phyloP scores from a whole-genome alignment of 1,140 invertebrate genomes.

The Drosophila funebris region DNA sequence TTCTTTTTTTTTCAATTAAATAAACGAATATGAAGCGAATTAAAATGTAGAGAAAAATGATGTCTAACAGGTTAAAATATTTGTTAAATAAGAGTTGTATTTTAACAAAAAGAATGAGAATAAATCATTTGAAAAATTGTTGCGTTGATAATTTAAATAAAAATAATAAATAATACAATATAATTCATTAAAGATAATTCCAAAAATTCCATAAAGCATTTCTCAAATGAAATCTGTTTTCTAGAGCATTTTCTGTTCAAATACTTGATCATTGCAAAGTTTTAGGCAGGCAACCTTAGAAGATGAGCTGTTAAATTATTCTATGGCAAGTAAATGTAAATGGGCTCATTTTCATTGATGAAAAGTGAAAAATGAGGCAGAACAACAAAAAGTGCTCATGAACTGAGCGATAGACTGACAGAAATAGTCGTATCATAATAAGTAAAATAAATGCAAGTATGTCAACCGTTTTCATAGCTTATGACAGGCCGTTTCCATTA shows the following conservation, averaged over 20 bases:
- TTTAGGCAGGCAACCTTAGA: neutral
- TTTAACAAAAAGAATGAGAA: too few species aligned
- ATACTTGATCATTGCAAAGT: neutral
- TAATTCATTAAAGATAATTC: too few species aligned
- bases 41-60: neutral
- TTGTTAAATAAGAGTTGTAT: neutral
- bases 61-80: neutral
- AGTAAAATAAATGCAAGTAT: constrained; percentile 67
- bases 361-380: constrained; percentile 64
- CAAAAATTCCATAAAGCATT: too few species aligned
- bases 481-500: constrained; percentile 41
- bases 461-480: constrained; percentile 55
- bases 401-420: constrained; percentile 11
- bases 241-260: neutral
- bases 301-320: neutral
- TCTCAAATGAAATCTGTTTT: too few species aligned
- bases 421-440: constrained; percentile 51
- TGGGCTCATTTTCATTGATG: constrained; percentile 65
- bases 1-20: too few species aligned
- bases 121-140: too few species aligned
- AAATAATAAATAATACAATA: too few species aligned
- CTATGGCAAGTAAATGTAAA: neutral
- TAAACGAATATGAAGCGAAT: neutral
- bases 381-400: constrained; percentile 1
- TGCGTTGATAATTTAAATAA: too few species aligned